Base-by-base conservation (phyloP, 2,797 vertebrate genomes). In the Rhinella marina region DNA sequence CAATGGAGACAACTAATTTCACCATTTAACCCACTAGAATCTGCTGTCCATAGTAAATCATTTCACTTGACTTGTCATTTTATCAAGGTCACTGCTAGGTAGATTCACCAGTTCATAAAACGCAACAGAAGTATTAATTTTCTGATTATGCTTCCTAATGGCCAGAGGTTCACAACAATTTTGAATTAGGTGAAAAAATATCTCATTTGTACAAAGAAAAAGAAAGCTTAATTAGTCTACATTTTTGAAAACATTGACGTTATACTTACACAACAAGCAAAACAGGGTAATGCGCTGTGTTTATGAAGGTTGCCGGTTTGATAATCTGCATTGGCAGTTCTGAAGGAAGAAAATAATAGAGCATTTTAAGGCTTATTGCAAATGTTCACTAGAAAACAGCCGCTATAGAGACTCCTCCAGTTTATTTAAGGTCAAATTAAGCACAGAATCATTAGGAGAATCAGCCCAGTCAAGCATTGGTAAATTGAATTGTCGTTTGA, bases 231-330 rank as follows among this genome's bases (percentile, higher is more conserved):
- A 72, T 32, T 41, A 32, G 10, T 70, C 16, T 16, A 32, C 41
- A 50, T 50, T 23, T 75, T n/a, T 12, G 6, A 50, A 62, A 61
- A n/a, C 6, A 8, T 41, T 8, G 14, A 54, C 23, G 25, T 50
- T 17, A 89, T 93, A 98, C 98, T 97, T 92, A 99, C 98, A 99
- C 97, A 17, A 99, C 92, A 90, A 99, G 95, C 83, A 99, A 95
- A 91, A 99, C 89, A 0, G 98, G 98, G 92, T 99, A 99, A 92
- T 97, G 96, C 0, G 94, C 86, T 0, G 96, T 96, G 0, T 97
- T 95, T 0, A 93, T 81, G 88, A 99, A 99, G 27, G 94, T 96
- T 1, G 97, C 97, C 0, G 98, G 98, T 92, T 97, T 98, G 91
- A 98, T 93, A 90, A 99, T 96, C 95, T 99, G 97, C 94, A 99